A percentile compares a stretch with the other conserved stretches of the same genome.
These are phyloP conservation scores for Diglossa brunneiventris DNA, from an alignment of 2,113 vertebrate genomes.

Conservation along the genomic window DNA sequence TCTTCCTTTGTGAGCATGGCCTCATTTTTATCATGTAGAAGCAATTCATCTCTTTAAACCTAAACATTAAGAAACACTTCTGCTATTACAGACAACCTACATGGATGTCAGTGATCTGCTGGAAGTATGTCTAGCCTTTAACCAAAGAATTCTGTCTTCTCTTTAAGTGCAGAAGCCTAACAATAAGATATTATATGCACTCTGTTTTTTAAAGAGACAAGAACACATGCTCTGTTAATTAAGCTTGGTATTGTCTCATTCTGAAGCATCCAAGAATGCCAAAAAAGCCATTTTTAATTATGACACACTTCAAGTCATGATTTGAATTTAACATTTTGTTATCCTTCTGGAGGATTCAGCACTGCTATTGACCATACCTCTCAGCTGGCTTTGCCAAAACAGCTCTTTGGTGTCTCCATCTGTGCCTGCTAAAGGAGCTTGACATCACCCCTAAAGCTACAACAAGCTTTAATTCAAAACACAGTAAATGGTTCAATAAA, in stretches of 20 bases:
- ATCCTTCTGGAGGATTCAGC: neutral
- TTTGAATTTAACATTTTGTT: neutral
- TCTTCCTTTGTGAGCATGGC: neutral
- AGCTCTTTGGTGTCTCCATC: neutral
- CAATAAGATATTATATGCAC: neutral
- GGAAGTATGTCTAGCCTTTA: slow-evolving; percentile 17
- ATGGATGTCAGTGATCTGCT: neutral
- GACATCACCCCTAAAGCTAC: neutral
- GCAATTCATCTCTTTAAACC: slow-evolving; percentile 32
- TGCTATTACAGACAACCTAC: neutral
- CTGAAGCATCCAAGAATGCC: slow-evolving; percentile 14
- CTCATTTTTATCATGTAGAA: neutral
- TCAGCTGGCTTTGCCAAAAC: neutral
- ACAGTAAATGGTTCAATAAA: neutral
- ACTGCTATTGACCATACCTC: neutral
- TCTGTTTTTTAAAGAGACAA: neutral
- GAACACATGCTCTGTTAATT: slow-evolving; percentile 22
- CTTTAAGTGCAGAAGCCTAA: neutral
- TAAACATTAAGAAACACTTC: neutral
- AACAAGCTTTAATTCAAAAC: neutral
- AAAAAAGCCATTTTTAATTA: slow-evolving; percentile 33
- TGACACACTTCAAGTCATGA: neutral
- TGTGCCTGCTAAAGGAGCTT: neutral
- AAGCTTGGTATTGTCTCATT: neutral
- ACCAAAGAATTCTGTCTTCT: neutral